These are phyloP conservation scores for Amniataba percoides DNA, from an alignment of 2,797 vertebrate species.

Conservation along the genomic window DNA sequence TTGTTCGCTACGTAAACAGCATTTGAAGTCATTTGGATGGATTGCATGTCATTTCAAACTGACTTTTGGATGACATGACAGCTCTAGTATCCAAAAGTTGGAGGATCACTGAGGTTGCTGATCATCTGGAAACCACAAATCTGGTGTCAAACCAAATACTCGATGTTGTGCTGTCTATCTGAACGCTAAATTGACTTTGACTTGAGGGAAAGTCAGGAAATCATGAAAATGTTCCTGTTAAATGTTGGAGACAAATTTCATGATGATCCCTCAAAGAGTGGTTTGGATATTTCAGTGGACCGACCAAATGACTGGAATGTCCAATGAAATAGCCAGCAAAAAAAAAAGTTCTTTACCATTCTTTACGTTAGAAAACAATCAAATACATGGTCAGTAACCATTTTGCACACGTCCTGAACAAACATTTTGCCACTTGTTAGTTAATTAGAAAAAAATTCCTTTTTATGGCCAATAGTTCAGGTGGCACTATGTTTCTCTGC, in stretches of 20 bases:
- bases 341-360: not conserved
- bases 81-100: too few species aligned
- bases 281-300: not conserved
- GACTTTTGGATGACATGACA: too few species aligned
- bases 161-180: too few species aligned
- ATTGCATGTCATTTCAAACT: too few species aligned
- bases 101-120: too few species aligned
- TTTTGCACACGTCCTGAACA: not conserved
- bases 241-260: not conserved
- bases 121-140: too few species aligned
- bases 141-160: too few species aligned
- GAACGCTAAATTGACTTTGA: not conserved
- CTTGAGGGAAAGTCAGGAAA: not conserved
- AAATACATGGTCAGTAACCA: not conserved
- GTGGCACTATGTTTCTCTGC: not conserved
- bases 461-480: not conserved
- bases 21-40: too few species aligned
- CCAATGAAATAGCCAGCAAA: not conserved
- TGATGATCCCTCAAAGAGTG: not conserved
- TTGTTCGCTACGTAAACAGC: too few species aligned
- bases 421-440: not conserved
- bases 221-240: not conserved
- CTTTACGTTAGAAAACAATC: too few species aligned
- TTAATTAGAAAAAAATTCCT: not conserved
- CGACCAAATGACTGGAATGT: not conserved